These are phyloP conservation scores for Ophiothrix spiculata DNA, from an alignment of 35 echinoderm and acorn worm genomes.

Conservation along the genomic window DNA sequence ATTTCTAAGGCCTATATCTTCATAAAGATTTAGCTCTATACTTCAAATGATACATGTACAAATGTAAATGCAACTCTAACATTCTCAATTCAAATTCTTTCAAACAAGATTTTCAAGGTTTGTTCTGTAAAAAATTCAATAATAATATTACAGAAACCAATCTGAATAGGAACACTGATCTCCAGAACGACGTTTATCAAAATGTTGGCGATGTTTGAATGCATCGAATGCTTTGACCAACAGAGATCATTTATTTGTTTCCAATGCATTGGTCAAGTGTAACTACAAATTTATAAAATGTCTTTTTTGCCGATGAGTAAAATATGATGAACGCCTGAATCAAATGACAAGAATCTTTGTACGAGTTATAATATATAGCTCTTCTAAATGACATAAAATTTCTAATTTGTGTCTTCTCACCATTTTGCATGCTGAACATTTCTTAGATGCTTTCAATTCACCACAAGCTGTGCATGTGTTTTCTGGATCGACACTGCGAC, in stretches of 20 bases:
- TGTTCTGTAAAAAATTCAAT: too few relatives aligned
- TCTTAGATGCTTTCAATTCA: conserved; percentile 76
- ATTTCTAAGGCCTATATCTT: too few relatives aligned
- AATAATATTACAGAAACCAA: too few relatives aligned
- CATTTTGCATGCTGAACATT: conserved; percentile 92
- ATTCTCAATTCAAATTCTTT: too few relatives aligned
- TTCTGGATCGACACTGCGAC: conserved; percentile 66
- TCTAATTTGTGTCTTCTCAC: conserved; percentile 21
- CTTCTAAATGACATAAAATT: neutral
- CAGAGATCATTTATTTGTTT: neutral
- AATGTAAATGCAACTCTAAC: too few relatives aligned
- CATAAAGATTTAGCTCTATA: too few relatives aligned
- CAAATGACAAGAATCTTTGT: neutral
- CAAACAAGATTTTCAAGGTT: too few relatives aligned
- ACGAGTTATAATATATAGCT: neutral
- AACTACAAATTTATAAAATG: too few relatives aligned
- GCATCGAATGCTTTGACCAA: neutral
- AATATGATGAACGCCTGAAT: neutral
- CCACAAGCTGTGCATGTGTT: conserved; percentile 57
- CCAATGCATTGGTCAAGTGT: neutral
- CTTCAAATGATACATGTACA: too few relatives aligned
- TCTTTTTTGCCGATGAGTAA: neutral
- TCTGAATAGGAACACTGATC: too few relatives aligned
- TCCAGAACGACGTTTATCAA: too few relatives aligned
- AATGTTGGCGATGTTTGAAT: too few relatives aligned